phyloP scores from a whole-genome alignment of 2,113 vertebrate genomes.

The Campylomormyrus numenius region DNA sequence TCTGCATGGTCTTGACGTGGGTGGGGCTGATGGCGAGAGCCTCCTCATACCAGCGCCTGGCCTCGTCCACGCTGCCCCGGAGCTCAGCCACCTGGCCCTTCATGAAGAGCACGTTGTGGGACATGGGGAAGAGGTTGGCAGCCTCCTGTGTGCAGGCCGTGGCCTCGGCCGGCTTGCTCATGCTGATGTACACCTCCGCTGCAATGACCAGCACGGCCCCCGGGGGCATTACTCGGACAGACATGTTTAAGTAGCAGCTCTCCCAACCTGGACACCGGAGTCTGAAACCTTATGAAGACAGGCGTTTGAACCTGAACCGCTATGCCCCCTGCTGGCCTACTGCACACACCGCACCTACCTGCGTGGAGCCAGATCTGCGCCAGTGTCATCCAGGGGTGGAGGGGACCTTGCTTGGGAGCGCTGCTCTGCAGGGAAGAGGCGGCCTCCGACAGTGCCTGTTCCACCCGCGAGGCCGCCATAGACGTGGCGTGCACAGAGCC shows the following conservation, averaged over 20 bases:
- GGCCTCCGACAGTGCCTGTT: slow-evolving; percentile 27
- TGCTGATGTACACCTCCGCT: slow-evolving; percentile 96
- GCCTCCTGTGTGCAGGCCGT: slow-evolving; percentile 94
- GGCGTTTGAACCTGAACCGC: background rate
- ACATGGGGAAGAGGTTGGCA: slow-evolving; percentile 90
- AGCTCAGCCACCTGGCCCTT: slow-evolving; percentile 93
- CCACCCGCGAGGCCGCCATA: no score
- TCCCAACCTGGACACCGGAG: background rate
- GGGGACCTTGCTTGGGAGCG: slow-evolving; percentile 86
- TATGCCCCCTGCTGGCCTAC: background rate
- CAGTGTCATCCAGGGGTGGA: slow-evolving; percentile 97
- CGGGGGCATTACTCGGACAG: background rate
- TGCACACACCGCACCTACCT: slow-evolving; percentile 57
- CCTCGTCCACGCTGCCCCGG: slow-evolving; percentile 82
- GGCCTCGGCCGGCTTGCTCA: slow-evolving; percentile 89
- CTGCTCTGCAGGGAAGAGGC: slow-evolving; percentile 96
- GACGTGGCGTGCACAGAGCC: no score
- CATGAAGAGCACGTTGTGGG: slow-evolving; percentile 94
- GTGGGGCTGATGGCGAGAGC: slow-evolving; percentile 96
- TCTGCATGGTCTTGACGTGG: slow-evolving; percentile 97
- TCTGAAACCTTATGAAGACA: background rate
- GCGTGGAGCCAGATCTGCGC: slow-evolving; percentile 99
- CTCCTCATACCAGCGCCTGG: slow-evolving; percentile 95
- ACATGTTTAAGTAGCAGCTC: background rate
- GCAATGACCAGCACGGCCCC: background rate